phyloP scores from a whole-genome alignment of 1,140 invertebrate species.

The Heliconius melpomene region DNA sequence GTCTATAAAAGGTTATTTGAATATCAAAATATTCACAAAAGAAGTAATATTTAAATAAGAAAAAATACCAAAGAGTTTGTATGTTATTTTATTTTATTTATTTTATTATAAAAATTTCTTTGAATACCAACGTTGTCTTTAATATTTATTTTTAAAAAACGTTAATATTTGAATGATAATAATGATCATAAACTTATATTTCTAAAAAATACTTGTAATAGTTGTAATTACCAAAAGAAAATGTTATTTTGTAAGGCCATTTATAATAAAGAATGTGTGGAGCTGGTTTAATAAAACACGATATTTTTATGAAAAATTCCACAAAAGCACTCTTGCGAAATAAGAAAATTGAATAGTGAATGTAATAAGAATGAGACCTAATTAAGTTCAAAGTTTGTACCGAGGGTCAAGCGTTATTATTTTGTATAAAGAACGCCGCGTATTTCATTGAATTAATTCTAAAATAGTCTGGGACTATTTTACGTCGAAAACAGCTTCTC shows the following conservation, averaged over 20 bases:
- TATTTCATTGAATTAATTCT: conserved; percentile 4
- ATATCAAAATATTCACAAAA: no score
- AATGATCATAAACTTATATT: no score
- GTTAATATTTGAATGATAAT: no score
- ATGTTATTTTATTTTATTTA: not conserved
- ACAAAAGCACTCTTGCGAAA: not conserved
- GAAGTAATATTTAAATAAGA: no score
- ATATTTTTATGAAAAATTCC: conserved; percentile 6
- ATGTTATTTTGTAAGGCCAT: not conserved
- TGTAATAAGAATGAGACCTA: conserved; percentile 10
- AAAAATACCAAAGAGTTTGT: no score
- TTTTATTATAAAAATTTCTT: no score
- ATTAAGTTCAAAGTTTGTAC: conserved; percentile 8
- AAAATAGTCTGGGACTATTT: conserved; percentile 4
- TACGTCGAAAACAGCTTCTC: not conserved
- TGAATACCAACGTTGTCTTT: no score
- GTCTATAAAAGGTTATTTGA: no score
- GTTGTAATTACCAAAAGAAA: not conserved
- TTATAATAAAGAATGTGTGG: not conserved
- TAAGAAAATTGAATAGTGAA: conserved; percentile 9
- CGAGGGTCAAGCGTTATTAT: conserved; percentile 8
- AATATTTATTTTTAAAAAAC: no score
- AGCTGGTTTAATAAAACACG: not conserved
- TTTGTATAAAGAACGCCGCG: not conserved
- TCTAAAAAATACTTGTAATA: no score